Conservation (phyloP, 2,797 vertebrate genomes). For the Acanthornis magna region DNA sequence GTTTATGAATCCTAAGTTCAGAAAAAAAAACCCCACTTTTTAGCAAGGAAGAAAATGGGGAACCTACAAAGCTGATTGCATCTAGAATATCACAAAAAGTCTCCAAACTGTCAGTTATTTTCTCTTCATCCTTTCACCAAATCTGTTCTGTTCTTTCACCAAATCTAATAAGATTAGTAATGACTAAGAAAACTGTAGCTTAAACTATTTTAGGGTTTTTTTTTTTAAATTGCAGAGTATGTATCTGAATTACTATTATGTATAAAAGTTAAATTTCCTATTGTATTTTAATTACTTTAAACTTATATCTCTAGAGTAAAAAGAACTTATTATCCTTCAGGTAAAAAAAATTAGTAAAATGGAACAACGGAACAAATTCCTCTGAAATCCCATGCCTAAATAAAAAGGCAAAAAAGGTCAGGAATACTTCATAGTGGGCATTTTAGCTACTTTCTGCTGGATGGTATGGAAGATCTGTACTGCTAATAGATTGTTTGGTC, state of each 20-base stretch:
- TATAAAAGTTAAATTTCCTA: neutral
- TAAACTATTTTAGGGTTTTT: neutral
- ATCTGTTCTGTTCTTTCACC: neutral
- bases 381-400: neutral
- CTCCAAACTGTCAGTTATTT: neutral
- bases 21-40: fast-evolving
- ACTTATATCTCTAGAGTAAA: neutral
- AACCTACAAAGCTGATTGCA: neutral
- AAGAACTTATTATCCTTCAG: neutral
- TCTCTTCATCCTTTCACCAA: neutral
- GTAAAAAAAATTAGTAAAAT: neutral
- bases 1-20: neutral
- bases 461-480: neutral
- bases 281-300: neutral
- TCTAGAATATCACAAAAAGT: neutral
- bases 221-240: neutral
- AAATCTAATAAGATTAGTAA: neutral
- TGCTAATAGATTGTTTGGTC: neutral
- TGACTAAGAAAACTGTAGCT: neutral
- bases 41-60: neutral
- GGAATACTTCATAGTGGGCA: neutral
- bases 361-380: neutral
- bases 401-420: fast-evolving
- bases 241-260: neutral
- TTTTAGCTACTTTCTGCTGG: neutral